These are phyloP conservation scores for Notothenia coriiceps DNA, from an alignment of 2,113 vertebrate species.

Conservation along the genomic window DNA sequence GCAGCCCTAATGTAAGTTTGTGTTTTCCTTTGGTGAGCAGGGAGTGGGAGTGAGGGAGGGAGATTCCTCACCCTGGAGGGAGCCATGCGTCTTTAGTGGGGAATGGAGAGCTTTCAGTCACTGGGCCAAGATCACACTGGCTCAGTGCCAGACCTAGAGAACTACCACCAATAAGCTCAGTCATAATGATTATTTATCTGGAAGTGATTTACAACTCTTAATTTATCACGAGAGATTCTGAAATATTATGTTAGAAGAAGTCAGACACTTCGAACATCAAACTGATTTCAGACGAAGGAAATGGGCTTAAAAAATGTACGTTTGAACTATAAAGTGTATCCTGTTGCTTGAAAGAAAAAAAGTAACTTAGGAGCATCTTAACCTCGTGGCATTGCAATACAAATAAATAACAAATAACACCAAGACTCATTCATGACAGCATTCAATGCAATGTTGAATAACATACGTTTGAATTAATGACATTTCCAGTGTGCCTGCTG, in stretches of 20 bases:
- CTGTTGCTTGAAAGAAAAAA: no score
- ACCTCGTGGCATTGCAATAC: neutral
- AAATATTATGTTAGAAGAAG: neutral
- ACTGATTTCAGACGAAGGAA: constrained; percentile 5
- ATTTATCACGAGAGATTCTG: neutral
- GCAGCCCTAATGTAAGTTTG: constrained; percentile 16
- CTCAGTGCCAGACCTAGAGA: constrained; percentile 14
- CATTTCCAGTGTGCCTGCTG: neutral
- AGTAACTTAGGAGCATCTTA: no score
- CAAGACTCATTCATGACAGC: constrained; percentile 11
- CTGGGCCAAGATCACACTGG: constrained; percentile 52
- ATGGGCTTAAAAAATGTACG: neutral
- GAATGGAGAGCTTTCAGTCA: constrained; percentile 42
- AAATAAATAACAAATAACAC: constrained; percentile 6
- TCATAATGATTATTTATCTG: constrained; percentile 40
- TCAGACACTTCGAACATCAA: constrained; percentile 25
- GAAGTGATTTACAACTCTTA: constrained; percentile 13
- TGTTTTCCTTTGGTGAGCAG: constrained; percentile 51
- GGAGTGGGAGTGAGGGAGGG: constrained; percentile 17
- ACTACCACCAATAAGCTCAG: constrained; percentile 22
- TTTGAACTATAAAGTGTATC: no score
- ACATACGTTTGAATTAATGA: neutral
- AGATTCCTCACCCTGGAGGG: neutral
- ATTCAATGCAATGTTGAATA: neutral
- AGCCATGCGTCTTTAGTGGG: constrained; percentile 36